These are phyloP conservation scores for Acrobeloides nanus DNA, from an alignment of 2,888 invertebrate genomes.

Conservation along the genomic window DNA sequence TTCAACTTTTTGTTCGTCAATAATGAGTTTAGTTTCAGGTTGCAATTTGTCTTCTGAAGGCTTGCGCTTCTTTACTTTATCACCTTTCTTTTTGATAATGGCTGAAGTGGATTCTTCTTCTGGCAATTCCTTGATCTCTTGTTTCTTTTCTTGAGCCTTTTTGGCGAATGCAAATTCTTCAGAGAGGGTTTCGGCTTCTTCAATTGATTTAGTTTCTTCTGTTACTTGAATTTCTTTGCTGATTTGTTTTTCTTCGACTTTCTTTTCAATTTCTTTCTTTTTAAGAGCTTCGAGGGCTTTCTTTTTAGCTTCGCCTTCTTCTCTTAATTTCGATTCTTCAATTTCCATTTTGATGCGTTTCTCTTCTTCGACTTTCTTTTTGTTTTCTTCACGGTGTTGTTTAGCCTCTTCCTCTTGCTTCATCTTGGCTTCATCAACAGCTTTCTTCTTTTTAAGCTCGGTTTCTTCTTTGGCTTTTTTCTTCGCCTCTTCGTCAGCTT, in stretches of 20 bases:
- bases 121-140: slow-evolving; percentile 3
- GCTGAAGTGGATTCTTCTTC: neutral
- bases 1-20: slow-evolving; percentile 4
- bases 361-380: slow-evolving; percentile 15
- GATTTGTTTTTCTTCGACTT: no score
- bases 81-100: slow-evolving; percentile 7
- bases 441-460: slow-evolving; percentile 14
- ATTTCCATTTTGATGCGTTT: slow-evolving; percentile 19
- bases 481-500: slow-evolving; percentile 13
- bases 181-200: neutral
- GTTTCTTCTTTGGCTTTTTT: slow-evolving; percentile 16
- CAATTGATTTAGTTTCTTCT: neutral
- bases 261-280: slow-evolving; percentile 6
- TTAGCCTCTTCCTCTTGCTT: slow-evolving; percentile 19
- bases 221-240: neutral
- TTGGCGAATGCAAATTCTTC: neutral
- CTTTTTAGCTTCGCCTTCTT: slow-evolving; percentile 13
- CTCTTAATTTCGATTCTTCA: no score
- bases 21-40: slow-evolving; percentile 1
- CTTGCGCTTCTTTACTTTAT: slow-evolving; percentile 8
- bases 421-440: slow-evolving; percentile 11
- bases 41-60: slow-evolving; percentile 8
- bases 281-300: slow-evolving; percentile 6
- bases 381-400: slow-evolving; percentile 10
- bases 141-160: slow-evolving; percentile 3